Percentiles rank a stretch among this genome's conserved stretches.
Conservation (phyloP, 2,888 invertebrate genomes). For the Drosophila nigricruria region DNA sequence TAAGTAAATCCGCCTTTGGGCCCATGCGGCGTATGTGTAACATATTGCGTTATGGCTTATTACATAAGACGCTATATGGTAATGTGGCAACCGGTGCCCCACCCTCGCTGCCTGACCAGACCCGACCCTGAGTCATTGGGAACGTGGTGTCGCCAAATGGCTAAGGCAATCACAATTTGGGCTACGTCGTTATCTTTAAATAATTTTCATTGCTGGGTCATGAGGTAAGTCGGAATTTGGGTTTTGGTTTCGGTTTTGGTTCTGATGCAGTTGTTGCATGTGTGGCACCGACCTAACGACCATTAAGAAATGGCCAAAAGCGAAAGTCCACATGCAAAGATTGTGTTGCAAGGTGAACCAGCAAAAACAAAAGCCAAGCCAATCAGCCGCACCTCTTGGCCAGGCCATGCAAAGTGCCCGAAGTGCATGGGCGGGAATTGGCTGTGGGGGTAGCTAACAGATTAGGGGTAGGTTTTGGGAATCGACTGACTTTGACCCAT, state of each 20-base stretch:
- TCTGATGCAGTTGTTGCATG: conserved; percentile 80
- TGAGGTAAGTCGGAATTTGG: conserved; percentile 12
- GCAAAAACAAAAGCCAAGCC: conserved; percentile 48
- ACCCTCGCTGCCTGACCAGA: background rate
- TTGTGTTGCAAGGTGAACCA: conserved; percentile 38
- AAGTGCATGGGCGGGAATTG: background rate
- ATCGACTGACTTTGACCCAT: conserved; percentile 76
- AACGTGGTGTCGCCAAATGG: conserved; percentile 46
- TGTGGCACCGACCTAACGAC: conserved; percentile 43
- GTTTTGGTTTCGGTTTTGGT: conserved; percentile 21
- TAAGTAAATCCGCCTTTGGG: conserved; percentile 50
- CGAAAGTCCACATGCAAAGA: conserved; percentile 79
- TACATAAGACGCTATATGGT: conserved; percentile 60
- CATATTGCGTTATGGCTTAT: conserved; percentile 74
- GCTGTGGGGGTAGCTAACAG: background rate
- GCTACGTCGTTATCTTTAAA: conserved; percentile 37
- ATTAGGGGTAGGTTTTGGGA: background rate
- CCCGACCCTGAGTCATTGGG: conserved; percentile 36
- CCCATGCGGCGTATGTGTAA: conserved; percentile 75
- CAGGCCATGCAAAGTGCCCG: conserved; percentile 61
- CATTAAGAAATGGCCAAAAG: conserved; percentile 69
- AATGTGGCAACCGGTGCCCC: background rate
- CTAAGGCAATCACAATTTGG: conserved; percentile 28
- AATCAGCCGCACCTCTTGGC: conserved; percentile 67
- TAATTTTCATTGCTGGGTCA: conserved; percentile 27